Conservation (phyloP, 2,888 invertebrate genomes). For the Podabrus alpinus region DNA sequence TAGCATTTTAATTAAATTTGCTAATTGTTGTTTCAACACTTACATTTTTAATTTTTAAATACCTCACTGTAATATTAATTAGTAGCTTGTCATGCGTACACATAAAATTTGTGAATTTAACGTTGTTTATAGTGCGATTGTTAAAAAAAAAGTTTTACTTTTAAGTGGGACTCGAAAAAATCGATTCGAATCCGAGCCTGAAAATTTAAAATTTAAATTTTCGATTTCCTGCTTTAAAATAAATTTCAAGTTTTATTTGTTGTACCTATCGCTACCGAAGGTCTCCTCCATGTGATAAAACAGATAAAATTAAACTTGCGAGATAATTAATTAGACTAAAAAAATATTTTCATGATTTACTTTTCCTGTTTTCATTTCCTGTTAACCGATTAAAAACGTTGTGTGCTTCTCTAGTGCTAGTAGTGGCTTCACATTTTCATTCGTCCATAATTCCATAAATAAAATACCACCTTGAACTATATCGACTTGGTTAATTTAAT, state of each 20-base stretch:
- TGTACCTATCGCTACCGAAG: not conserved
- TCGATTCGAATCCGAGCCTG: not conserved
- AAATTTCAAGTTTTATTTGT: not conserved
- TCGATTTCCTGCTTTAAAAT: not conserved
- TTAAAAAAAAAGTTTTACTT: not conserved
- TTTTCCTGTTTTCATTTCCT: not conserved
- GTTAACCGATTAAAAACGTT: not conserved
- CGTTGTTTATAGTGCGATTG: not conserved
- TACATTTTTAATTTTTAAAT: not conserved
- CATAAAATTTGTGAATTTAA: not conserved
- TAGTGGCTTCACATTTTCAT: not conserved
- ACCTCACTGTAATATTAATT: not conserved
- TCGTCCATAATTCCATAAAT: slow-evolving; percentile 18
- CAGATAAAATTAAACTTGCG: not conserved
- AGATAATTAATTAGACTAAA: not conserved
- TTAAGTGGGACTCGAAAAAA: not conserved
- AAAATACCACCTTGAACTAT: slow-evolving; percentile 29
- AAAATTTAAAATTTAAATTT: not conserved
- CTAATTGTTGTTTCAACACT: not conserved
- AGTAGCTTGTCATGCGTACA: not conserved
- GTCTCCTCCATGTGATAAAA: not conserved
- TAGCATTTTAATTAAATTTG: not conserved
- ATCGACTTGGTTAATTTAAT: slow-evolving; percentile 9
- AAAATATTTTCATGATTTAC: not conserved
- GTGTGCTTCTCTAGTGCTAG: not conserved